Evolutionary conservation across 2,888 invertebrate species (phyloP), one percentile per base, ranked within the genome.

Genomic region (Caenorhabditis wallacei): DNA sequence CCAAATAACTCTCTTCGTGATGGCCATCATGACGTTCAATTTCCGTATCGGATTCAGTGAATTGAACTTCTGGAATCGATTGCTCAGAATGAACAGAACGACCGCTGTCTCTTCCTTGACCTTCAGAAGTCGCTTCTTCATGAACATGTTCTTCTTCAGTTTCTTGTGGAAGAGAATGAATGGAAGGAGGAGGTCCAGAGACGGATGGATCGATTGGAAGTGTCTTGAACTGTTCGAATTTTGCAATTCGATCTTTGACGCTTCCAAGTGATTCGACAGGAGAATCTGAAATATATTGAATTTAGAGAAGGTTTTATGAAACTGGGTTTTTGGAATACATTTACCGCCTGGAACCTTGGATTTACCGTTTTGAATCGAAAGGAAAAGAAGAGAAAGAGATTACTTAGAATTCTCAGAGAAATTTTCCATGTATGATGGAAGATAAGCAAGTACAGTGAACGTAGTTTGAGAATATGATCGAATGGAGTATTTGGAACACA

Each of bases 211-310:
- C 75, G 18, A 68, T 66, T 11, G 54, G 59, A 46, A 63, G 64
- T 3, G 79, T 82, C 59, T 80, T 83, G 57, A 84, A 53, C 46
- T 69, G 70, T 66, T 88, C 88, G 78, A 87, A 88, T 35, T 64
- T 80, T 7, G 88, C 88, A 43, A 88, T 88, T 59, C 85, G 76
- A 48, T 88, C 88, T 22, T 83, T 80, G 22, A 88, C 87, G 3
- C 86, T 87, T 56, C 86, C 85, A 16, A 85, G 37, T 10, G 85
- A 85, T 75, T 86, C 85, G 35, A 80, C 81, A 22, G 87, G 87
- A 37, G 87, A 87, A n/a, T 83, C 87, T 87, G 86, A 40, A 87
- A 81, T 8, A 43, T 1, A 3, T 3, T n/a, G 20, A 40, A 10
- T 11, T 59, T 37, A 13, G 7, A 13, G 26, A 11, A 35, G 24